Evolutionary conservation across 2,888 invertebrate species (phyloP).

Genomic region (Abrostola tripartita): DNA sequence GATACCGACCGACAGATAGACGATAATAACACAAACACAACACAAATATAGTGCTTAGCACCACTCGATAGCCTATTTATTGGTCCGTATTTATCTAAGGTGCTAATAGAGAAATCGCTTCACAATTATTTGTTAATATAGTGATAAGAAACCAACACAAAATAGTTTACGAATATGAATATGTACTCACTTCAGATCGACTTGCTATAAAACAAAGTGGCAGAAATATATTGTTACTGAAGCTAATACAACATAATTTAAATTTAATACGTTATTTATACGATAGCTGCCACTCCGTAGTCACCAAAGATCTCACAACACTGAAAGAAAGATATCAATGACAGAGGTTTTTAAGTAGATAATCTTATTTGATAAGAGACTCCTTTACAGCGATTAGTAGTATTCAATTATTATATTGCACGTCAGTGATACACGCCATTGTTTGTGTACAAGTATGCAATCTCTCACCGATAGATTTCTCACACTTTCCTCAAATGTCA

Average conservation of each 20-base stretch:
- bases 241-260: constrained; percentile 43
- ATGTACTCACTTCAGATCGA: constrained; percentile 52
- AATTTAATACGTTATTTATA: constrained; percentile 38
- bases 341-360: constrained; percentile 82
- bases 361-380: constrained; percentile 83
- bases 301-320: constrained; percentile 68
- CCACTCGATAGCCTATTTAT: constrained; percentile 48
- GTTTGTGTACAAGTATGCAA: constrained; percentile 35
- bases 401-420: constrained; percentile 67
- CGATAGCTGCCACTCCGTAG: constrained; percentile 59
- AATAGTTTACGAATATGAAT: constrained; percentile 34
- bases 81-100: constrained; percentile 38
- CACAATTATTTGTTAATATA: constrained; percentile 44
- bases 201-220: constrained; percentile 20
- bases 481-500: constrained; percentile 24
- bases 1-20: constrained; percentile 16
- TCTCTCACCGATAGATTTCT: constrained; percentile 17
- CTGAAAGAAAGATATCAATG: constrained; percentile 79
- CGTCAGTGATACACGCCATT: constrained; percentile 41
- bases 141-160: constrained; percentile 42
- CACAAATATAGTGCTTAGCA: constrained; percentile 34
- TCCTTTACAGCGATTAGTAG: constrained; percentile 75
- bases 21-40: constrained; percentile 41
- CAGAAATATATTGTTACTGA: constrained; percentile 8
- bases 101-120: constrained; percentile 48